A percentile compares a stretch with the other conserved stretches of the same genome.
These are phyloP conservation scores for Conopomorpha cramerella DNA, from an alignment of 1,140 invertebrate genomes.

Conservation along the genomic window DNA sequence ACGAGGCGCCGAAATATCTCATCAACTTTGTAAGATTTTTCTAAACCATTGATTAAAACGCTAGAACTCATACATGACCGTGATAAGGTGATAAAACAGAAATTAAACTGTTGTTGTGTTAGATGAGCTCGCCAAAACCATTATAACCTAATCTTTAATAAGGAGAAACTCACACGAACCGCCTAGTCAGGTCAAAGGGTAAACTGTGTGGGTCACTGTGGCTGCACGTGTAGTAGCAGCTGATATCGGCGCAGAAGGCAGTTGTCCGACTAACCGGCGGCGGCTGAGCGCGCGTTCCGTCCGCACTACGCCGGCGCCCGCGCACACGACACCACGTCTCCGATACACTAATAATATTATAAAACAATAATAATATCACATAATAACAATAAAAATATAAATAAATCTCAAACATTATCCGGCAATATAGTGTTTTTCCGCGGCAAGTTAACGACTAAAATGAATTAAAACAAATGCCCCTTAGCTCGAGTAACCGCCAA, in stretches of 20 bases:
- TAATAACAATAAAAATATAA: conserved; percentile 9
- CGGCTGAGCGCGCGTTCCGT: conserved; percentile 19
- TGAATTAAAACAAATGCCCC: conserved; percentile 31
- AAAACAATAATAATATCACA: conserved; percentile 6
- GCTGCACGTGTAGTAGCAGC: too few relatives aligned
- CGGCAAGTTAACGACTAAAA: conserved; percentile 6
- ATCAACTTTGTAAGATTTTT: too few relatives aligned
- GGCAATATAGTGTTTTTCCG: conserved; percentile 4
- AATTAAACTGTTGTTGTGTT: too few relatives aligned
- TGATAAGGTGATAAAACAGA: conserved; percentile 46
- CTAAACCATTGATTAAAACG: too few relatives aligned
- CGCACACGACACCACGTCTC: conserved; percentile 17
- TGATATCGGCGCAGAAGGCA: conserved; percentile 39
- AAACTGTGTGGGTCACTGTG: too few relatives aligned
- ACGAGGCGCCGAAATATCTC: too few relatives aligned
- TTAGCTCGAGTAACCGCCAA: conserved; percentile 23
- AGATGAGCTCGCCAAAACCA: too few relatives aligned
- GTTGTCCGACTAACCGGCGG: conserved; percentile 25
- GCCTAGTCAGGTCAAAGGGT: too few relatives aligned
- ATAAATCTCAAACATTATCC: too few relatives aligned
- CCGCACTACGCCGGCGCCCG: conserved; percentile 23
- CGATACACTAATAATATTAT: conserved; percentile 4
- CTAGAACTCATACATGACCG: conserved; percentile 26
- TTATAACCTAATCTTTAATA: too few relatives aligned
- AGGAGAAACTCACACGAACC: too few relatives aligned